These are phyloP conservation scores for Chaetops frenatus DNA, from an alignment of 2,113 vertebrate species.

Conservation along the genomic window DNA sequence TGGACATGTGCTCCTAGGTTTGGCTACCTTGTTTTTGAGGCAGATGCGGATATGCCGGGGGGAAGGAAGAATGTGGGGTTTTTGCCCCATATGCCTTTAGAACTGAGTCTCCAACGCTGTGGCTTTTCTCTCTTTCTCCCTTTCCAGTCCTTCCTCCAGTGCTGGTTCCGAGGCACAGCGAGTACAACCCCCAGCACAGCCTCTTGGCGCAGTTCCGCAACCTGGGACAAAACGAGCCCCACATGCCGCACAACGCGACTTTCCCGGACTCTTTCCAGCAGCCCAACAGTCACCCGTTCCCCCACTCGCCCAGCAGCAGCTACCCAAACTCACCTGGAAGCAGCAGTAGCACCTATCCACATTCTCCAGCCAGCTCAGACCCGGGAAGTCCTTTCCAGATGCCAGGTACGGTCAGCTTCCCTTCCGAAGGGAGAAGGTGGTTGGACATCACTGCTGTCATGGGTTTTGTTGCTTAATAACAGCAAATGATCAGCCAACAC, in stretches of 20 bases:
- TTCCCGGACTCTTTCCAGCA: conserved; percentile 91
- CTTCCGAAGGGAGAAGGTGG: not conserved
- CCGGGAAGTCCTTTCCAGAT: conserved; percentile 97
- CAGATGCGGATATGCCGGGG: not conserved
- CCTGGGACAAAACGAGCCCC: conserved; percentile 89
- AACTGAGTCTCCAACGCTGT: not conserved
- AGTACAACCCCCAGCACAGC: conserved; percentile 97
- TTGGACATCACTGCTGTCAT: not conserved
- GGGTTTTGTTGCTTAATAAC: not conserved
- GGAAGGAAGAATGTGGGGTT: not conserved
- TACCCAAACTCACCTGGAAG: conserved; percentile 93
- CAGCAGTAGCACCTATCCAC: conserved; percentile 90
- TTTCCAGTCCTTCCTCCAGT: conserved; percentile 91
- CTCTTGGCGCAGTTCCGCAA: conserved; percentile 95
- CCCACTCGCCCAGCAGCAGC: conserved; percentile 86
- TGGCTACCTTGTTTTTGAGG: not conserved
- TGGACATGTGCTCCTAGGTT: not conserved
- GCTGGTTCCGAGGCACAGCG: conserved; percentile 95
- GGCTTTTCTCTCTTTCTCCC: not conserved
- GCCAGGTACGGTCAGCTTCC: conserved; percentile 78
- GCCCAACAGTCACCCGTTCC: conserved; percentile 76
- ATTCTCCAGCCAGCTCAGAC: conserved; percentile 93
- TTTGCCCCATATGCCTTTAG: not conserved
- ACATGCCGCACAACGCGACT: conserved; percentile 97
- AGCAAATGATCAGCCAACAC: not conserved